These are phyloP conservation scores for Cephonodes hylas DNA, from an alignment of 2,888 invertebrate species.

Conservation along the genomic window DNA sequence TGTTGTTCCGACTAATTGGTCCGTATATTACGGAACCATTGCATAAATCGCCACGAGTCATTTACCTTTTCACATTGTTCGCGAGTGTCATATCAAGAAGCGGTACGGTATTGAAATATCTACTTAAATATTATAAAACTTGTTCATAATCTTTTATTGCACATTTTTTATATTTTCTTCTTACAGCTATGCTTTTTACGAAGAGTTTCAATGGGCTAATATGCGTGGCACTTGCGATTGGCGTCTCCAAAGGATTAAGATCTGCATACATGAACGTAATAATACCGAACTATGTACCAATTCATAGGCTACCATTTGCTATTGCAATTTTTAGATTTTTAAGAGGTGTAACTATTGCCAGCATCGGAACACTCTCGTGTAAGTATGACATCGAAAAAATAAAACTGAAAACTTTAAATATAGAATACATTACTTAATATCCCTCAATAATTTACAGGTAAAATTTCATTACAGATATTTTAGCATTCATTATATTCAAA, in stretches of 20 bases:
- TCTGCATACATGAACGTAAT: conserved; percentile 86
- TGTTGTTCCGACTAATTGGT: conserved; percentile 82
- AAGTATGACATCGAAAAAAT: conserved; percentile 29
- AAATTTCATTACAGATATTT: too few species aligned
- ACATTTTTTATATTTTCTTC: background rate
- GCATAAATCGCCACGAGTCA: conserved; percentile 81
- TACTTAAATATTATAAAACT: background rate
- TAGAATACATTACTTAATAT: background rate
- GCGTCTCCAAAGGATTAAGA: conserved; percentile 85
- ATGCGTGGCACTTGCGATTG: conserved; percentile 80
- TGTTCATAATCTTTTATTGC: background rate
- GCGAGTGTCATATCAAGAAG: conserved; percentile 82
- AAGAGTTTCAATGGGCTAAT: conserved; percentile 64
- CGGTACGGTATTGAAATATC: conserved; percentile 75
- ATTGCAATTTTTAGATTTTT: conserved; percentile 86
- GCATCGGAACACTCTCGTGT: conserved; percentile 84
- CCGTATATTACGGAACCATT: conserved; percentile 85
- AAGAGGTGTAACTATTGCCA: conserved; percentile 83
- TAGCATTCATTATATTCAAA: too few species aligned
- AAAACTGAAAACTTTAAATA: background rate
- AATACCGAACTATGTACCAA: conserved; percentile 84
- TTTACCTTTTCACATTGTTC: conserved; percentile 83
- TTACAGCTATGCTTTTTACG: conserved; percentile 73
- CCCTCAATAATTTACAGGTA: too few species aligned
- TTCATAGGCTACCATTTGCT: conserved; percentile 84